A percentile compares a stretch with the other conserved stretches of the same genome.
phyloP scores from a whole-genome alignment of 2,113 vertebrate species.

The Heteronetta atricapilla region DNA sequence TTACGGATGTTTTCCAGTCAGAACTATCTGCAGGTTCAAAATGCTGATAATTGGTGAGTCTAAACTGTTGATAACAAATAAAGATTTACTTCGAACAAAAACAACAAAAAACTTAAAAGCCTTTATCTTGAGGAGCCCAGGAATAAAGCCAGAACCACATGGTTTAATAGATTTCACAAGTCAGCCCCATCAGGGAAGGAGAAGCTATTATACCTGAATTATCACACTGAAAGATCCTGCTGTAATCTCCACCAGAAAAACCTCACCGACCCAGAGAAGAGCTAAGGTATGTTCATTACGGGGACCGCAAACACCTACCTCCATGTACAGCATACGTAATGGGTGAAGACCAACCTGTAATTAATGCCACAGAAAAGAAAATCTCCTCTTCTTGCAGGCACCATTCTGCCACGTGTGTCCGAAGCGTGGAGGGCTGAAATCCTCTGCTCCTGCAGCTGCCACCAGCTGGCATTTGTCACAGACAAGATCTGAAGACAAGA shows the following conservation, averaged over 20 bases:
- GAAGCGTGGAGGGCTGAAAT: background rate
- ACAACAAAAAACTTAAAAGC: background rate
- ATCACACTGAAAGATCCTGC: background rate
- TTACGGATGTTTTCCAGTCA: constrained; percentile 19
- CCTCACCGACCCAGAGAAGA: background rate
- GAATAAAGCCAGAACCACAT: background rate
- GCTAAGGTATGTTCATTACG: background rate
- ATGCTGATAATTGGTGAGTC: background rate
- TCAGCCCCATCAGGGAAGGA: background rate
- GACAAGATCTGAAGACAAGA: background rate
- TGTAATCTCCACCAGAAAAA: background rate
- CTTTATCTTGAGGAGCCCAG: constrained; percentile 4
- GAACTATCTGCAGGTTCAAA: constrained; percentile 23
- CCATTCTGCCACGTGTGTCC: accelerated
- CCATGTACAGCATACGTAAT: accelerated
- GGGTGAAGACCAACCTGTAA: background rate
- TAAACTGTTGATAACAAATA: constrained; percentile 31
- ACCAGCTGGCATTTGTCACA: background rate
- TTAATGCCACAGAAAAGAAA: background rate
- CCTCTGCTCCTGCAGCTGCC: background rate
- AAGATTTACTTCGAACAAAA: background rate
- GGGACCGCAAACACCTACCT: background rate
- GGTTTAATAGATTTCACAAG: background rate
- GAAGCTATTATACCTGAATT: background rate
- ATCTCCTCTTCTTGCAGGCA: background rate